These are phyloP conservation scores for Marmota flaviventris DNA, from an alignment of 2,113 vertebrate genomes.

Conservation along the genomic window DNA sequence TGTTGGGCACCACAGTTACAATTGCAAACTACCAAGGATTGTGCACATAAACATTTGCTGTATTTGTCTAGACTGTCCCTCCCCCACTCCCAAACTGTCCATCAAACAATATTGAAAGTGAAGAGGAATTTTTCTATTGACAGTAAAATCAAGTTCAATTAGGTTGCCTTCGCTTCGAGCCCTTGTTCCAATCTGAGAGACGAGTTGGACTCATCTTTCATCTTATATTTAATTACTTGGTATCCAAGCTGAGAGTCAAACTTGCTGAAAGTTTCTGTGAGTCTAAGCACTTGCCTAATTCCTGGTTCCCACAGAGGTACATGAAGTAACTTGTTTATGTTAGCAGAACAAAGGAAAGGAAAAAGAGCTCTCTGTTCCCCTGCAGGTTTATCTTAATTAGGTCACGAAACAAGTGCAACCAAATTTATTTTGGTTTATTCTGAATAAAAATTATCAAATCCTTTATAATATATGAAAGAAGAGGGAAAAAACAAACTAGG, in stretches of 20 bases:
- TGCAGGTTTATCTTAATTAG: constrained; percentile 73
- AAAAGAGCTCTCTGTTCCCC: constrained; percentile 60
- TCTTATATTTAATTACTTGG: constrained; percentile 71
- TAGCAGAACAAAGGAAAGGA: constrained; percentile 78
- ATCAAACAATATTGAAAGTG: not conserved
- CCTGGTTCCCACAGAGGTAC: constrained; percentile 80
- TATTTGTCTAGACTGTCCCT: not conserved
- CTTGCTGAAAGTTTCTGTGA: constrained; percentile 78
- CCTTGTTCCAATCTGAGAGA: not conserved
- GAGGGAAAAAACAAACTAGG: not conserved
- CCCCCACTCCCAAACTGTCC: not conserved
- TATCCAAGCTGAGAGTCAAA: constrained; percentile 69
- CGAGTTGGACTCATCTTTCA: constrained; percentile 72
- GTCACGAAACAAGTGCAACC: constrained; percentile 75
- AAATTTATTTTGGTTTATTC: constrained; percentile 64
- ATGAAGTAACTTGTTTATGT: constrained; percentile 82
- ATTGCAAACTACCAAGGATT: not conserved
- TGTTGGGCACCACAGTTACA: too few species aligned
- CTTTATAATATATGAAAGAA: not conserved
- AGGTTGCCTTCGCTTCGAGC: not conserved
- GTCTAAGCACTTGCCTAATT: constrained; percentile 81
- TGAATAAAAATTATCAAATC: not conserved
- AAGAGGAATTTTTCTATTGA: not conserved
- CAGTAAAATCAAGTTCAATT: not conserved
- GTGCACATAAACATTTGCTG: not conserved